Percentiles rank a stretch among this genome's conserved stretches.
These are phyloP conservation scores for Drosophila pseudotalamancana DNA, from an alignment of 2,888 invertebrate genomes.

Conservation along the genomic window DNA sequence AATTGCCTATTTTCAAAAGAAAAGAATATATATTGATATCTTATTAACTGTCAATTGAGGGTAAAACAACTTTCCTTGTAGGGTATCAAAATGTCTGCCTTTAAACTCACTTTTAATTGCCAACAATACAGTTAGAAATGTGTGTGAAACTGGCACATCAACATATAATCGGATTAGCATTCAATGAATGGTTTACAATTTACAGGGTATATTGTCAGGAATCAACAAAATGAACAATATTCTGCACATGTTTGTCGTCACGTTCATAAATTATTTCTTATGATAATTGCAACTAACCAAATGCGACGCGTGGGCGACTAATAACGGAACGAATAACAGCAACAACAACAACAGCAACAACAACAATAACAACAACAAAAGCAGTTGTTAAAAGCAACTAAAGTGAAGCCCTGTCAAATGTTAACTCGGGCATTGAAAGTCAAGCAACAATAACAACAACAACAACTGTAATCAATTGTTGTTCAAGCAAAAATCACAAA, in stretches of 20 bases:
- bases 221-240: not conserved
- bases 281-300: conserved; percentile 66
- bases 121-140: too few species aligned
- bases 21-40: too few species aligned
- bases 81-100: too few species aligned
- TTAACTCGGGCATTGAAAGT: conserved; percentile 42
- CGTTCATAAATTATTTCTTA: conserved; percentile 69
- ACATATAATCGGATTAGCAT: too few species aligned
- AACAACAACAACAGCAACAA: not conserved
- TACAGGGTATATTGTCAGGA: conserved; percentile 12
- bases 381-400: conserved; percentile 24
- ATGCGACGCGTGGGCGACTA: conserved; percentile 43
- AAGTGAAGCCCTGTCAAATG: conserved; percentile 37
- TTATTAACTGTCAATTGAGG: too few species aligned
- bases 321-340: conserved; percentile 21
- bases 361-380: conserved; percentile 8
- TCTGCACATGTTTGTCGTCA: conserved; percentile 38
- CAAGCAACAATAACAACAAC: conserved; percentile 36
- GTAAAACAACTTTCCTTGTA: too few species aligned
- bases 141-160: too few species aligned
- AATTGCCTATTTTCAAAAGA: too few species aligned
- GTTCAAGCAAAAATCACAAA: conserved; percentile 71
- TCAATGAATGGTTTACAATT: too few species aligned
- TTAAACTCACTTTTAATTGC: too few species aligned
- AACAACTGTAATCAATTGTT: conserved; percentile 73